These are phyloP conservation scores for Tenualosa ilisha DNA, from an alignment of 2,797 vertebrate genomes.

Conservation along the genomic window DNA sequence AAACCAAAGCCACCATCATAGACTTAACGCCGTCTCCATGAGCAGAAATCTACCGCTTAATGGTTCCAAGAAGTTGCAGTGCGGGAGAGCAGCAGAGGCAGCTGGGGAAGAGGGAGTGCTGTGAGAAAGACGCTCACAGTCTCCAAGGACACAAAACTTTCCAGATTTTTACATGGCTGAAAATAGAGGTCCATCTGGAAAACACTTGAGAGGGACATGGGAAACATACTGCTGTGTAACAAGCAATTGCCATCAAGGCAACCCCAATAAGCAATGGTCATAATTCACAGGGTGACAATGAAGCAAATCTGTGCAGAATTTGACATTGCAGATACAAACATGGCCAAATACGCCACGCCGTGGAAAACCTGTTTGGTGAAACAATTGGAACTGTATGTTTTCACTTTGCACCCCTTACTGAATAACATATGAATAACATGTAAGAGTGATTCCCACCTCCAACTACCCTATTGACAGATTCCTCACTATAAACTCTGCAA, in stretches of 20 bases:
- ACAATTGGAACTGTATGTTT: neutral
- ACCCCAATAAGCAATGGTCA: neutral
- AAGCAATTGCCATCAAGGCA: neutral
- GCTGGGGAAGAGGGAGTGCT: neutral
- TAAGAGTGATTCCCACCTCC: neutral
- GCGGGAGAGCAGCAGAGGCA: neutral
- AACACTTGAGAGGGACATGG: constrained; percentile 28
- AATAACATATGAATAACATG: neutral
- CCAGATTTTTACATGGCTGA: constrained; percentile 33
- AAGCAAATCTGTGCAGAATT: neutral
- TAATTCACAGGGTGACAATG: constrained; percentile 10
- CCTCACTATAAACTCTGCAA: too few relatives aligned
- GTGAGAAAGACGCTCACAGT: neutral
- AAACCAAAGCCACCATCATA: neutral
- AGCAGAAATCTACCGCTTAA: neutral
- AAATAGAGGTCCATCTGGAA: constrained; percentile 41
- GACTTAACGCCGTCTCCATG: neutral
- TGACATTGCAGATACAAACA: neutral
- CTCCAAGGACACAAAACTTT: constrained; percentile 22
- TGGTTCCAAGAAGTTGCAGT: neutral
- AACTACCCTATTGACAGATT: too few relatives aligned
- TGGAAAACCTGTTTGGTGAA: neutral
- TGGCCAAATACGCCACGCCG: neutral
- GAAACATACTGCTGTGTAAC: neutral
- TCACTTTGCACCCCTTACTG: neutral